A percentile compares a stretch with the other conserved stretches of the same genome.
phyloP scores from a whole-genome alignment of 2,113 vertebrate species.

The Atlantisia rogersi region DNA sequence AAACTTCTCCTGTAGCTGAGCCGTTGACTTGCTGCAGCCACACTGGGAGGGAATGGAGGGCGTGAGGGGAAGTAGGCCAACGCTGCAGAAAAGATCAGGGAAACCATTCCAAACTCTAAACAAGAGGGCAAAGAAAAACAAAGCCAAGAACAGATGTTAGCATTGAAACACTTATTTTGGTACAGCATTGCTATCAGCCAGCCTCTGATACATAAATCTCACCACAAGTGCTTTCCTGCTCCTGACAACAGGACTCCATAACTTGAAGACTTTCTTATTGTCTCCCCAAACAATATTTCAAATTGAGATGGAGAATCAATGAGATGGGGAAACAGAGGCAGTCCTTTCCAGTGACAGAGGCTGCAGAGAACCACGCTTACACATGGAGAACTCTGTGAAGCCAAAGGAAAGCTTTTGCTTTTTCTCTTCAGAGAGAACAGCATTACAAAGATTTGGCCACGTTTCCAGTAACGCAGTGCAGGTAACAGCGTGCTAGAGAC shows the following conservation, averaged over 20 bases:
- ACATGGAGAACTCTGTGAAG: neutral
- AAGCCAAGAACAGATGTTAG: conserved; percentile 15
- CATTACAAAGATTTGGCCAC: neutral
- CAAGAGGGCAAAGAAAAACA: conserved; percentile 27
- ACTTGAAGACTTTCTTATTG: neutral
- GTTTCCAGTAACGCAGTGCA: neutral
- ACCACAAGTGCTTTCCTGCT: neutral
- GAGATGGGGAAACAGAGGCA: neutral
- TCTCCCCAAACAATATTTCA: neutral
- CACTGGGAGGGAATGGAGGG: conserved; percentile 92
- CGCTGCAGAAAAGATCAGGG: conserved; percentile 85
- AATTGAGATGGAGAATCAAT: neutral
- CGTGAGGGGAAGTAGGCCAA: conserved; percentile 92
- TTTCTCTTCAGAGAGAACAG: neutral
- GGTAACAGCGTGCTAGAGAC: neutral
- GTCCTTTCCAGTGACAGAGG: neutral
- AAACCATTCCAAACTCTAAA: conserved; percentile 88
- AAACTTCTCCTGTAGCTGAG: conserved; percentile 95
- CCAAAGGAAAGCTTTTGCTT: neutral
- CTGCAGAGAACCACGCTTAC: neutral
- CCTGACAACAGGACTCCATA: neutral
- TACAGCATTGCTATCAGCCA: neutral
- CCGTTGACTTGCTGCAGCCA: conserved; percentile 93
- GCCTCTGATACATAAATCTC: neutral
- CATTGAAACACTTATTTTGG: neutral